Evolutionary conservation across 1,140 invertebrate genomes (phyloP).

Genomic region (Nymphalis io): DNA sequence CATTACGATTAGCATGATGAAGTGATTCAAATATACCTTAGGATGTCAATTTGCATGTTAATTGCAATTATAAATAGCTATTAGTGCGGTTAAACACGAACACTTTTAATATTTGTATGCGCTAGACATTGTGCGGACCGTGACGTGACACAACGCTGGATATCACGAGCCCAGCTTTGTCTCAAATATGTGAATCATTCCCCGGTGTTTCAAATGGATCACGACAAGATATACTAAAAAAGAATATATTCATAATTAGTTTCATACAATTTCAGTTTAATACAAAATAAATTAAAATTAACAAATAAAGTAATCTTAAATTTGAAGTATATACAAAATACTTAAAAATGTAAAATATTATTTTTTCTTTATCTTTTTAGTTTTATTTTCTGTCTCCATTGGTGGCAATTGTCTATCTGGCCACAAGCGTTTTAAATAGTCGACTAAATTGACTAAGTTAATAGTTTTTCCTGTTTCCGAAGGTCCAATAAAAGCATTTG

Average conservation of each 20-base stretch:
- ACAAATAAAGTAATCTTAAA: conserved; percentile 11
- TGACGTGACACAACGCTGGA: conserved; percentile 46
- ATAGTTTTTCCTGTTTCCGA: conserved; percentile 48
- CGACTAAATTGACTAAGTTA: conserved; percentile 49
- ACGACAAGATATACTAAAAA: conserved; percentile 22
- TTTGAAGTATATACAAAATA: neutral
- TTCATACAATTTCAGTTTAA: neutral
- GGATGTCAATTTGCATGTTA: conserved; percentile 7
- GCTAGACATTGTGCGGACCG: conserved; percentile 27
- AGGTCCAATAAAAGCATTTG: conserved; percentile 50
- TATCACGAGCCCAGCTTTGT: conserved; percentile 40
- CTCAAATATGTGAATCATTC: conserved; percentile 50
- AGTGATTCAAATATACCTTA: neutral
- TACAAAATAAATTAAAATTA: conserved; percentile 9
- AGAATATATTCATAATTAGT: neutral
- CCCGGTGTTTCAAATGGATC: conserved; percentile 35
- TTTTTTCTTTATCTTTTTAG: neutral
- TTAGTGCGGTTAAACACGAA: conserved; percentile 27
- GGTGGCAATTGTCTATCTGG: conserved; percentile 63
- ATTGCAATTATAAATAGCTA: conserved; percentile 26
- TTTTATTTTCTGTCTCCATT: conserved; percentile 42
- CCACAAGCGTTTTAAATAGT: conserved; percentile 65
- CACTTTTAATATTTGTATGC: conserved; percentile 29
- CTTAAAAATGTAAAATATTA: conserved; percentile 4
- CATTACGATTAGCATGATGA: conserved; percentile 1